A percentile compares a stretch with the other conserved stretches of the same genome.
Conservation (phyloP, 2,797 vertebrate genomes). For the Crenichthys baileyi region DNA sequence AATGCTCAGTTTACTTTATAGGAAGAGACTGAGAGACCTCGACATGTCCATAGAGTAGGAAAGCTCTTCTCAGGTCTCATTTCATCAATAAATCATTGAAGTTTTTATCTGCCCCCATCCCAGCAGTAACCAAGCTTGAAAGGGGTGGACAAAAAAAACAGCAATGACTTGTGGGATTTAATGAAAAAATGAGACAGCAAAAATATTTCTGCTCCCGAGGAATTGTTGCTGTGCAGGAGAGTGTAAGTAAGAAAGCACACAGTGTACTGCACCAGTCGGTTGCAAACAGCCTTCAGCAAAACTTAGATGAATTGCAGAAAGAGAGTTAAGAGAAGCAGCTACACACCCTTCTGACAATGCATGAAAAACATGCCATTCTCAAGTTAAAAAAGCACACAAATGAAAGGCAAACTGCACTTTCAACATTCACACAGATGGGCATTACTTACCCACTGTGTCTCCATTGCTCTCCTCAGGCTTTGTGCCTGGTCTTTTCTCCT, state of each 20-base stretch:
- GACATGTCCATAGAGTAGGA: background rate
- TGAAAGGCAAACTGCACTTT: background rate
- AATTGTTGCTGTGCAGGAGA: slow-evolving; percentile 19
- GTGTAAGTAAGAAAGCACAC: slow-evolving; percentile 65
- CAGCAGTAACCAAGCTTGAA: background rate
- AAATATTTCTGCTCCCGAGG: slow-evolving; percentile 12
- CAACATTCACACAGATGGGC: background rate
- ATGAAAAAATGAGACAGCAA: slow-evolving; percentile 16
- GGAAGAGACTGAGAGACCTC: background rate
- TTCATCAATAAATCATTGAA: slow-evolving; percentile 17
- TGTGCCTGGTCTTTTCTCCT: slow-evolving; percentile 80
- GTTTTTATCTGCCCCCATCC: background rate
- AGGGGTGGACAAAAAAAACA: background rate
- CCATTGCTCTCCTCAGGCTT: slow-evolving; percentile 79
- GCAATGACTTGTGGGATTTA: background rate
- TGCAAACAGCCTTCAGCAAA: slow-evolving; percentile 32
- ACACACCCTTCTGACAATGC: background rate
- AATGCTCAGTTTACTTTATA: background rate
- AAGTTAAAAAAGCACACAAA: background rate
- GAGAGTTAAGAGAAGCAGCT: slow-evolving; percentile 2
- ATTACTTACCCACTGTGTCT: slow-evolving; percentile 74
- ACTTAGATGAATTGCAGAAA: slow-evolving; percentile 12
- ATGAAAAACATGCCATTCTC: background rate
- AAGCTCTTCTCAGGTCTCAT: slow-evolving; percentile 5
- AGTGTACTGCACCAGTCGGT: slow-evolving; percentile 50